phyloP scores from a whole-genome alignment of 2,113 vertebrate species.

The Chionis minor region DNA sequence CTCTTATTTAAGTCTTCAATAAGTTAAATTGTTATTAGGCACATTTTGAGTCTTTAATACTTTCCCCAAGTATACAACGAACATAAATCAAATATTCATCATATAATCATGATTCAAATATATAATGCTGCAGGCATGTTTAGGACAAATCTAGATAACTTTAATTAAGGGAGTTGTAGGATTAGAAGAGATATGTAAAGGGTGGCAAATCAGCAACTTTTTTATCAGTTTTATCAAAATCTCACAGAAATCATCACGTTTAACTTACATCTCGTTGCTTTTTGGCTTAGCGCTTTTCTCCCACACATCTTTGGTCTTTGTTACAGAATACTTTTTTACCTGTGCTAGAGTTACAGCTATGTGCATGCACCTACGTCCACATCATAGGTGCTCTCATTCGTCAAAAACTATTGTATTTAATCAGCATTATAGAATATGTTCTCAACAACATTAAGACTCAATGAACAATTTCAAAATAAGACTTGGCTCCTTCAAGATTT shows the following conservation, averaged over 20 bases:
- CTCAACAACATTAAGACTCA: not conserved
- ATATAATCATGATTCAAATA: not conserved
- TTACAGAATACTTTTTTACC: not conserved
- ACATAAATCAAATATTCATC: slow-evolving; percentile 39
- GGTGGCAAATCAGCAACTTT: not conserved
- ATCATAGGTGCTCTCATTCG: not conserved
- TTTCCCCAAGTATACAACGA: not conserved
- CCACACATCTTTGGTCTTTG: not conserved
- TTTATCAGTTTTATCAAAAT: not conserved
- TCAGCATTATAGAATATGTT: not conserved
- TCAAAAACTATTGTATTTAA: not conserved
- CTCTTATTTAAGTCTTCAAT: not conserved
- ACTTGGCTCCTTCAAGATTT: not conserved
- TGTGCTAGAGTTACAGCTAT: not conserved
- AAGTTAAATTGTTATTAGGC: not conserved
- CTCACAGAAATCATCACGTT: not conserved
- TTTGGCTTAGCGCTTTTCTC: not conserved
- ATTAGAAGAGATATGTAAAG: not conserved
- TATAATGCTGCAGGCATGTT: not conserved
- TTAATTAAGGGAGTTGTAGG: not conserved
- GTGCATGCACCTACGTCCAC: not conserved
- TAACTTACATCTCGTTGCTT: not conserved
- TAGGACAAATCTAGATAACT: not conserved
- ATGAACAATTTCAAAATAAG: not conserved
- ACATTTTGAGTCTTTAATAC: not conserved